Evolutionary conservation across 2,888 invertebrate species (phyloP), one percentile per base, ranked within the genome.

Genomic region (Mythimna ferrago): DNA sequence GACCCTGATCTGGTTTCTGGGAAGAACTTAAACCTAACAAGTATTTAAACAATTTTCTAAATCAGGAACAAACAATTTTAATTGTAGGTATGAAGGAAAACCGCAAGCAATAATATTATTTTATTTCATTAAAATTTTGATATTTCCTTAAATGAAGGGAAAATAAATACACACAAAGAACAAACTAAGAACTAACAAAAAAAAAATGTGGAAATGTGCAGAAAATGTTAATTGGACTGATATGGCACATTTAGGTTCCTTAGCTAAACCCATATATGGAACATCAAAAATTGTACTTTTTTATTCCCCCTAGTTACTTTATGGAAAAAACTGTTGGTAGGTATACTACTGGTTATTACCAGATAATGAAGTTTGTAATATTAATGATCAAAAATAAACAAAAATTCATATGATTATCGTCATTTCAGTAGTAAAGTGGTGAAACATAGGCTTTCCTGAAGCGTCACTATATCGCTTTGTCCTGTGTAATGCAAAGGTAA

Each of bases 1-100:
- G 11, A 76, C 57, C 21, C 76, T 41, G 56, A 41, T 66, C 76
- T 41, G 21, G 14, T 19, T 66, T 57, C 66, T 21, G 1, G 11
- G 32, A 66, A 76, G 38, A 32, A 64, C 35, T 5, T 56, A 38
- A 56, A 48, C 38, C n/a, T 3, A 11, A n/a, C 38, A 68, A 11
- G n/a, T 53, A 38, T 41, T 51, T 32, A 72, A 58, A 21, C 0
- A 10, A 21, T 51, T 57, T 21, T 51, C 19, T 51, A 21, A 41
- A 76, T 41, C 32, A 51, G 57, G 41, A 58, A 68, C 3, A n/a
- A 35, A 16, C 6, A 16, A 58, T 61, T 41, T 41, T 58, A 41
- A 51, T 32, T 14, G 19, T 44, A 14, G 48, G 6, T 41, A 41
- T 21, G 1, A 19, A 58, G 57, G 57, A 67, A 76, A 68, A 76